Conservation (phyloP, 2,113 vertebrate species). For the Calyptomena viridis region DNA sequence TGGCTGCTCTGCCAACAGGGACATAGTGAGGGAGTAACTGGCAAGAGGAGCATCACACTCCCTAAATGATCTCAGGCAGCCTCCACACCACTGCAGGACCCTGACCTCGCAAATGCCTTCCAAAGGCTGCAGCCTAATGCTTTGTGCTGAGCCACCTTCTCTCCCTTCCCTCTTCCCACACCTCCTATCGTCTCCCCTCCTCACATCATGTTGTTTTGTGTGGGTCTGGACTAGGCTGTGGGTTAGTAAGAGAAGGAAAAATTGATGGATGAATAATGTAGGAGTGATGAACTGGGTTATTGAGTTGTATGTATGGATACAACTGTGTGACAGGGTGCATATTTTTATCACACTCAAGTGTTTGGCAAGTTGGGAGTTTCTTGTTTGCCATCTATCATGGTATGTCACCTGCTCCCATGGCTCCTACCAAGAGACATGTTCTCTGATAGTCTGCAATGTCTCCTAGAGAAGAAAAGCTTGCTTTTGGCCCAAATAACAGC, state of each 20-base stretch:
- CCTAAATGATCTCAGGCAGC: background rate
- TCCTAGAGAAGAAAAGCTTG: background rate
- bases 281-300: background rate
- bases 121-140: background rate
- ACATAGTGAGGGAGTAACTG: background rate
- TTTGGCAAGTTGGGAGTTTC: background rate
- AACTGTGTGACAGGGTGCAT: background rate
- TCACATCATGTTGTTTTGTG: rapidly evolving
- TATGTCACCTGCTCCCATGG: background rate
- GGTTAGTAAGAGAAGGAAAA: background rate
- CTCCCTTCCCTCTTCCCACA: background rate
- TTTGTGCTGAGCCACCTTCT: rapidly evolving
- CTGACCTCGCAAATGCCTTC: background rate
- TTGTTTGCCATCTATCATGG: background rate
- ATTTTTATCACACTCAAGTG: background rate
- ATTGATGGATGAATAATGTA: background rate
- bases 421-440: background rate
- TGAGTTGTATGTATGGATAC: background rate
- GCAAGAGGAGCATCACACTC: background rate
- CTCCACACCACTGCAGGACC: background rate
- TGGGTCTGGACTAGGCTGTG: background rate
- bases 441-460: background rate
- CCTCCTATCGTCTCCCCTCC: background rate
- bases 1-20: rapidly evolving
- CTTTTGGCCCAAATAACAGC: background rate